Percentiles rank a stretch among this genome's conserved stretches.
These are phyloP conservation scores for Chiloscyllium plagiosum DNA, from an alignment of 2,113 vertebrate species.

Conservation along the genomic window DNA sequence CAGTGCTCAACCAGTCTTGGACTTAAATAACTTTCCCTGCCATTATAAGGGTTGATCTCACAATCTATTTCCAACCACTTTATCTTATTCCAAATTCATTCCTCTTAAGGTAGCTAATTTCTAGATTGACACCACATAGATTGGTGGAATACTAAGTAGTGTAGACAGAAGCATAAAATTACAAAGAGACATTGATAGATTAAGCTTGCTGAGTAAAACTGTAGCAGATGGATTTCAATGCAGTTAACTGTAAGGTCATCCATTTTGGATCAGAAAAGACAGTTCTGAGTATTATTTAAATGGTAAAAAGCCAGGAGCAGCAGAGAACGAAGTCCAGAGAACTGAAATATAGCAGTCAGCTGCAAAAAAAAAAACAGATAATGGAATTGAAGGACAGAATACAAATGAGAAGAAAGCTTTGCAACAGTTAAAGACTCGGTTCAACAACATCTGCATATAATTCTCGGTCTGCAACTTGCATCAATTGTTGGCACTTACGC, in stretches of 20 bases:
- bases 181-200: conserved; percentile 18
- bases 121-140: neutral
- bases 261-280: neutral
- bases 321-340: neutral
- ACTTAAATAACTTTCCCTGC: neutral
- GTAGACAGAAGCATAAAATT: neutral
- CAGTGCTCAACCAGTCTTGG: neutral
- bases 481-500: too few relatives aligned
- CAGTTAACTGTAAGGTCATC: too few relatives aligned
- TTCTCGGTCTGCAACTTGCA: too few relatives aligned
- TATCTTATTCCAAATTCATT: neutral
- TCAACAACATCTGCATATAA: neutral
- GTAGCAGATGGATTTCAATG: neutral
- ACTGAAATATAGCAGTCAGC: neutral
- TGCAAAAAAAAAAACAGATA: neutral
- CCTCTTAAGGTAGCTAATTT: conserved; percentile 9
- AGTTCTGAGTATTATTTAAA: neutral
- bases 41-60: neutral
- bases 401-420: neutral
- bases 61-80: neutral
- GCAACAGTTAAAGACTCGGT: neutral
- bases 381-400: neutral
- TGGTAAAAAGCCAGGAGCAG: neutral
- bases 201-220: neutral
- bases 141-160: neutral